Evolutionary conservation across 2,113 vertebrate genomes (phyloP).

Genomic region (Myiagra hebetior): DNA sequence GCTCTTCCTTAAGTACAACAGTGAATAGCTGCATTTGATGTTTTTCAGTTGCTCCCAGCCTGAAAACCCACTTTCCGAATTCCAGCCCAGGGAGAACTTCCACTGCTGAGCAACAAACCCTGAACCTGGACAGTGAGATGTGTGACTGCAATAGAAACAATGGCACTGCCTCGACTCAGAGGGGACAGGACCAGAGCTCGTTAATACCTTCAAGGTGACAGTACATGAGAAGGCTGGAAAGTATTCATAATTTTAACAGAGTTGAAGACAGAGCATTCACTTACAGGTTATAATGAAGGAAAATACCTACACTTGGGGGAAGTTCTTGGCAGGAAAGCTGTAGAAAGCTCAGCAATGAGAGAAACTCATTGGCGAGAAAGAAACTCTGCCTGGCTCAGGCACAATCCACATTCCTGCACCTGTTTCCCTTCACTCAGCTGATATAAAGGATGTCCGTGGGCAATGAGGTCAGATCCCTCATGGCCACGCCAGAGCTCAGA

Average conservation of each 20-base stretch:
- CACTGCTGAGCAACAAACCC: background rate
- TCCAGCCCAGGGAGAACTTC: background rate
- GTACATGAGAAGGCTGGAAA: background rate
- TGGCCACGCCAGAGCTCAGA: background rate
- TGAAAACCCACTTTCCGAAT: background rate
- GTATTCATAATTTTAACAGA: background rate
- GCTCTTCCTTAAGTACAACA: background rate
- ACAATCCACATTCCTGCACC: accelerated
- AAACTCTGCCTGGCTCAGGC: background rate
- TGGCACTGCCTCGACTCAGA: background rate
- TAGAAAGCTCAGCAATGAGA: background rate
- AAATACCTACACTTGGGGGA: background rate
- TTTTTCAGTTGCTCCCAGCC: background rate
- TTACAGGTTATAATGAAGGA: background rate
- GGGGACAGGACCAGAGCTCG: background rate
- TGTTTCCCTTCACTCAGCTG: background rate
- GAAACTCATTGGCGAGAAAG: background rate
- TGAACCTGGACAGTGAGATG: background rate
- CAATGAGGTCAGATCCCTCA: background rate
- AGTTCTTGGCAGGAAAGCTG: background rate
- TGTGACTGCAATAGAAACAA: background rate
- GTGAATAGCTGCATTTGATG: background rate
- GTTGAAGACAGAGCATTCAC: background rate
- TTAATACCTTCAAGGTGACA: background rate
- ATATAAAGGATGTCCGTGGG: background rate